Conservation (phyloP, 2,888 invertebrate genomes). For the Pheosia tremula region DNA sequence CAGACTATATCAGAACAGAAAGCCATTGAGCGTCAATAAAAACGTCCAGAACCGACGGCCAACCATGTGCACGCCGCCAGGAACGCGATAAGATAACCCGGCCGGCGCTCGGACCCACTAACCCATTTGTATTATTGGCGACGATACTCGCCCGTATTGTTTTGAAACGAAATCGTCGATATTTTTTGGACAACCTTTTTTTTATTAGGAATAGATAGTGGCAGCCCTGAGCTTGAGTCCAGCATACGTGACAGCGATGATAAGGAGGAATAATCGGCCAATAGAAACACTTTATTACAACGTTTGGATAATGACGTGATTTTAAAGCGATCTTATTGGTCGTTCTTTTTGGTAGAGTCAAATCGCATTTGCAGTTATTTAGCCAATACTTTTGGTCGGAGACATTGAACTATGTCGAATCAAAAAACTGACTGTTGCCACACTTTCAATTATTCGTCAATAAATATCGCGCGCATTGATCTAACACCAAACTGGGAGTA, state of each 20-base stretch:
- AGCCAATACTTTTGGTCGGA: too few species aligned
- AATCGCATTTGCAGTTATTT: too few species aligned
- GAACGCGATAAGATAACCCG: slow-evolving; percentile 3
- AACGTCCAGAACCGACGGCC: neutral
- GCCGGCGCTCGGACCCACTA: slow-evolving; percentile 6
- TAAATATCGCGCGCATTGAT: too few species aligned
- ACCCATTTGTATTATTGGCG: slow-evolving; percentile 24
- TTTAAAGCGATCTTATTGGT: too few species aligned
- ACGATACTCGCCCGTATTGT: slow-evolving; percentile 7
- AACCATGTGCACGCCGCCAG: neutral
- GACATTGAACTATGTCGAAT: too few species aligned
- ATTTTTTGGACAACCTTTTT: neutral
- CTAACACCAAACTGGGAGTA: too few species aligned
- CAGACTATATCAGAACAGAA: neutral
- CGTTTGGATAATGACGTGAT: too few species aligned
- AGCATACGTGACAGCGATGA: neutral
- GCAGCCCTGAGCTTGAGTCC: neutral
- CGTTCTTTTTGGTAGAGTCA: too few species aligned
- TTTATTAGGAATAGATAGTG: neutral
- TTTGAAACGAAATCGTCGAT: neutral
- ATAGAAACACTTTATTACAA: too few species aligned
- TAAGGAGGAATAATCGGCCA: too few species aligned
- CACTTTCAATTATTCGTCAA: too few species aligned
- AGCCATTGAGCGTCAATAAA: neutral
- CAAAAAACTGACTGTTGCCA: too few species aligned